Base-by-base conservation (phyloP, 2,797 vertebrate species). In the Mus caroli region DNA sequence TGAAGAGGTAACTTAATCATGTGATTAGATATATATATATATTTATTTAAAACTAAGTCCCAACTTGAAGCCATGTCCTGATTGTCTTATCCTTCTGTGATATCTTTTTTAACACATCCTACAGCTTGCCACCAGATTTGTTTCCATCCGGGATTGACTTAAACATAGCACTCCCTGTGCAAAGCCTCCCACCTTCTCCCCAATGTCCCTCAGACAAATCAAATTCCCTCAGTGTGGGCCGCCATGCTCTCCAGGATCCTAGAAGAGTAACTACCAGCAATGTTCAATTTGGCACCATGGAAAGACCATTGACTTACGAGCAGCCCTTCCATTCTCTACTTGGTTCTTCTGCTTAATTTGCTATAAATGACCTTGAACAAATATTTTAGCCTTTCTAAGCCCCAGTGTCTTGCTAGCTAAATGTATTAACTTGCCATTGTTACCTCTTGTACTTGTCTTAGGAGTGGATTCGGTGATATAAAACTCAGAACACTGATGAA, bases 91-190 rank as follows among this genome's bases (percentile, higher is more conserved):
- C 31, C 56, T 24, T 3, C 69, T 6, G 37, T 50, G 64, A 34
- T 75, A 34, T 93, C 71, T 82, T 60, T 71, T 90, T 26, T 34
- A 43, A 92, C 56, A 76, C 76, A 94, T 84, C 73, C 64, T 71
- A 87, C 37, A 83, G 46, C 19, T 87, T 50, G 37, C 71, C 64
- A 79, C n/a, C 73, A 60, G 64, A 58, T 84, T 43, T 83, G 24
- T 96, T 94, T 95, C 85, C 88, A 58, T 60, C 22, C 0, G 7
- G 10, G 31, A 34, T 10, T 76, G 64, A 37, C 19, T 92, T 87
- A 60, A 60, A 91, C 46, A 60, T 83, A 78, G 34, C 17, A 19
- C 58, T 71, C 56, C 40, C 80, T 80, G 52, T 19, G 43, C 3
- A 73, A 64, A 95, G 37, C 31, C 40, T 91, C 83, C 50, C 31